These are phyloP conservation scores for Drosophila merina DNA, from an alignment of 2,888 invertebrate genomes.

Conservation along the genomic window DNA sequence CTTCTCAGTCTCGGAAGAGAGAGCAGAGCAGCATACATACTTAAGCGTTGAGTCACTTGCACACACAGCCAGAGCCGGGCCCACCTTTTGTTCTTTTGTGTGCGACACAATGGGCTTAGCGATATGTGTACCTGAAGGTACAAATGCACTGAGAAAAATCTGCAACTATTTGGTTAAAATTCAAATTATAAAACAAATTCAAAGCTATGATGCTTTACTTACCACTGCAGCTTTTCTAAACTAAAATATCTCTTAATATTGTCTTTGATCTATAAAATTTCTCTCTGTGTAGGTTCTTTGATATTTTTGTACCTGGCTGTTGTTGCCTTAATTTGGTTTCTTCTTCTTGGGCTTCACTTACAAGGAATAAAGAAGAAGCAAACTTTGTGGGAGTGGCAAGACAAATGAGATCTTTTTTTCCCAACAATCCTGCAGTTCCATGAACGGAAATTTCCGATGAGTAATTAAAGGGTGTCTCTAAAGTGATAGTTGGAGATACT, in stretches of 20 bases:
- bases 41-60: slow-evolving; percentile 63
- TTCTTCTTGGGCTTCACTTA: slow-evolving; percentile 28
- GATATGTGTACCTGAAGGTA: neutral
- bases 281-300: neutral
- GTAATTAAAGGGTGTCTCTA: neutral
- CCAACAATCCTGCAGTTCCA: slow-evolving; percentile 16
- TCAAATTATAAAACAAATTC: too few species aligned
- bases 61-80: slow-evolving; percentile 17
- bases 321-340: slow-evolving; percentile 40
- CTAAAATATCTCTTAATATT: too few species aligned
- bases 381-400: slow-evolving; percentile 30
- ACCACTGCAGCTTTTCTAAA: too few species aligned
- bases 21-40: slow-evolving; percentile 46
- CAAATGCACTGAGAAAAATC: slow-evolving; percentile 6
- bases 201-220: too few species aligned
- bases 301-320: slow-evolving; percentile 46
- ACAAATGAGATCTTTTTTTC: slow-evolving; percentile 25
- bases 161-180: too few species aligned
- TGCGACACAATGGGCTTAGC: slow-evolving; percentile 68
- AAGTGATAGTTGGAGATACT: neutral
- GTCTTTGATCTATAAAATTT: neutral
- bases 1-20: slow-evolving; percentile 19
- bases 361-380: slow-evolving; percentile 3
- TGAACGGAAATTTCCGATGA: neutral
- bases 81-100: slow-evolving; percentile 72